Conservation (phyloP, 2,888 invertebrate genomes). For the Stenotaenia linearis region DNA sequence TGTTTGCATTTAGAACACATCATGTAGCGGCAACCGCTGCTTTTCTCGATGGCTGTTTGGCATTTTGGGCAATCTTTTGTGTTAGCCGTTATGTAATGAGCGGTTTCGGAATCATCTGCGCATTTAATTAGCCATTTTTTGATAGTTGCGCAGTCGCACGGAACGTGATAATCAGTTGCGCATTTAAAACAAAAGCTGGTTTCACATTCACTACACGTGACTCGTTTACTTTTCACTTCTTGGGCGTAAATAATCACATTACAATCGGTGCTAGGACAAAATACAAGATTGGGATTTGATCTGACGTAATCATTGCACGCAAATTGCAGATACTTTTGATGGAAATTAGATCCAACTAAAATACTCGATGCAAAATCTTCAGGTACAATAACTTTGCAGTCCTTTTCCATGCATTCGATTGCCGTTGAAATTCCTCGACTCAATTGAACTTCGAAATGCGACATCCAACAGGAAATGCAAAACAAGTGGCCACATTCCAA, state of each 20-base stretch:
- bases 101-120: slow-evolving; percentile 99
- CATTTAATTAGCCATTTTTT: slow-evolving; percentile 97
- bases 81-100: slow-evolving; percentile 98
- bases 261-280: slow-evolving; percentile 96
- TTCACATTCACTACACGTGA: slow-evolving; percentile 82
- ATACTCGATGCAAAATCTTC: slow-evolving; percentile 90
- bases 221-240: slow-evolving; percentile 74
- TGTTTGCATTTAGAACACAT: slow-evolving; percentile 95
- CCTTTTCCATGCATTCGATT: slow-evolving; percentile 95
- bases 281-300: slow-evolving; percentile 55
- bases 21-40: slow-evolving; percentile 99
- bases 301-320: slow-evolving; percentile 90
- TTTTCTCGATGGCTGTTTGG: slow-evolving; percentile 99
- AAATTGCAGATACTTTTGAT: slow-evolving; percentile 91
- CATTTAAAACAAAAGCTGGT: slow-evolving; percentile 88
- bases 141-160: slow-evolving; percentile 91
- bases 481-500: slow-evolving; percentile 87
- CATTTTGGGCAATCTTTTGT: slow-evolving; percentile 98
- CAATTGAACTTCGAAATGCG: slow-evolving; percentile 94
- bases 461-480: slow-evolving; percentile 94
- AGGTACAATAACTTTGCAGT: slow-evolving; percentile 88
- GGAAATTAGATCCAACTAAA: slow-evolving; percentile 70
- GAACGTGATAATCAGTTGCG: slow-evolving; percentile 96
- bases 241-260: slow-evolving; percentile 78
- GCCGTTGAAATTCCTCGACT: slow-evolving; percentile 70